Base-by-base conservation (phyloP, 2,888 invertebrate species). In the Chrysina gloriosa region DNA sequence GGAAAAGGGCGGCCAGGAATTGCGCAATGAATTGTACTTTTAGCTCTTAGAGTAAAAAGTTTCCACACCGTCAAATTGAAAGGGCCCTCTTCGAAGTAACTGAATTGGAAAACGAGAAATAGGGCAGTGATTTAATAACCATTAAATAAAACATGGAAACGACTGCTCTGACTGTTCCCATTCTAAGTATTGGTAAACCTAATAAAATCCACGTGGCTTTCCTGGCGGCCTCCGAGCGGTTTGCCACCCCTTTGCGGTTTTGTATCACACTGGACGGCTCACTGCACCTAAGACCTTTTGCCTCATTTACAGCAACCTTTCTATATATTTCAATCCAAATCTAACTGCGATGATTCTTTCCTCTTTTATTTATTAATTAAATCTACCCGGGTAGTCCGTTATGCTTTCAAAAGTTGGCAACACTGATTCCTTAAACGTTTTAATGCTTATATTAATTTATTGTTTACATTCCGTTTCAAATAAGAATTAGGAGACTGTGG, bases 61-160 rank as follows among this genome's bases (percentile, higher is more conserved):
- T 58, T 58, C 58, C 58, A 58, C 58, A 58, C 42, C 58, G 27
- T 42, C 58, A 42, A 58, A 58, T 58, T 21, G 25, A 58, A 58
- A 58, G 42, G 27, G 6, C 23, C 58, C 56, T 21, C 58, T 7
- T 23, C 14, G 11, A 19, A 65, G 50, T 70, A 68, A 64, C 66
- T 67, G 64, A 68, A 66, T 70, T 56, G 67, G 65, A 72, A 67
- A 70, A 69, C 68, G 65, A 50, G 69, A 61, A 72, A 65, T 73
- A 76, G 69, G 70, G 71, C 69, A 72, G 70, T 71, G 72, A 75
- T 73, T 75, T 75, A 76, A 75, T 76, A 75, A 75, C 72, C 72
- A 71, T 71, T 73, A 73, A 71, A 75, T 76, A 75, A 74, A 76
- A 75, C 75, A 76, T 73, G 73, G 72, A 75, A 74, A 73, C 74